Evolutionary conservation across 1,140 invertebrate genomes (phyloP), one percentile per base, ranked within the genome.

Genomic region (Mizuhopecten yessoensis): DNA sequence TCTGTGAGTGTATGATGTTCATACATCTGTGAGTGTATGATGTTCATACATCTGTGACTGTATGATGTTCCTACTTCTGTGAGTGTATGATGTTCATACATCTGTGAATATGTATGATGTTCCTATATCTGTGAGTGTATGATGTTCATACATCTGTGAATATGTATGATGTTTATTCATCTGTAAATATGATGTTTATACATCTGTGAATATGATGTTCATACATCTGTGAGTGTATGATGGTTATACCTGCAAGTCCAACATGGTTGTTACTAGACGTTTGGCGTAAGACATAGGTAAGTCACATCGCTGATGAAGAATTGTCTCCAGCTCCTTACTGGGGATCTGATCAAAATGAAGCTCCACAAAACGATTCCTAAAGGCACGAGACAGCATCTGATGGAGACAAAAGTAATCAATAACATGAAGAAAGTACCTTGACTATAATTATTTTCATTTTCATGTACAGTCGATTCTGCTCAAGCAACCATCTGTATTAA

Each of bases 311-410:
- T 98, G 97, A 95, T 99, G 98, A 20, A 99, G 97, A 96, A 99
- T 99, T 20, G 97, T 97, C 96, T 99, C 98, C 49, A 99, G 96
- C 96, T 99, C 99, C 0, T 96, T 95, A 45, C 98, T 97, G 0
- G 99, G 99, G 95, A 99, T 99, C 95, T 99, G 98, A 96, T 99
- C 98, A 96, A 99, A 99, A 96, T 99, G 99, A 9, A 99, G 97
- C 95, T 99, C 99, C 57, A 99, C 98, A 96, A 99, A 99, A 92
- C 99, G 97, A 96, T 99, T 99, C 94, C 99, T 97, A 94, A 99
- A 99, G 0, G 99, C 99, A 94, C 99, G 97, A 0, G 99, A 99
- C 17, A 99, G 96, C 89, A 99, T 96, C 97, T 97, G 93, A 90
- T 75, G 57, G n/a, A 75, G 3, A 29, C n/a, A 75, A 29, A 17